These are phyloP conservation scores for Dendropsophus ebraccatus DNA, from an alignment of 2,113 vertebrate genomes.

Conservation along the genomic window DNA sequence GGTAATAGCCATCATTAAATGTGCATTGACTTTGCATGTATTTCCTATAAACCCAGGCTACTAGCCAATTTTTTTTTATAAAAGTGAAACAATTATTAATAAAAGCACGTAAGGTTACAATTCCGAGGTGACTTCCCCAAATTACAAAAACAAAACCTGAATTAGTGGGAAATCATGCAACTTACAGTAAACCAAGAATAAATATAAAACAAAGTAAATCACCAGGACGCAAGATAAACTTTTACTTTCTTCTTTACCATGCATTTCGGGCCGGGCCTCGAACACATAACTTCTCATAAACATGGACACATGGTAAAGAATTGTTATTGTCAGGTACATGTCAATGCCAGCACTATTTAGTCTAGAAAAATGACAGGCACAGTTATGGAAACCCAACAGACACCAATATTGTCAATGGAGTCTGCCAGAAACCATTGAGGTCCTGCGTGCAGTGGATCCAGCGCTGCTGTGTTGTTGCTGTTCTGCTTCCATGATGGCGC, in stretches of 20 bases:
- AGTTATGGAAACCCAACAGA: no score
- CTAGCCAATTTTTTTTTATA: not conserved
- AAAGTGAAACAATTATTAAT: not conserved
- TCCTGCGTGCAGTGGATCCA: no score
- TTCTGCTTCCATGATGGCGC: no score
- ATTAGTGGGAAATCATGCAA: not conserved
- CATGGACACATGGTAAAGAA: not conserved
- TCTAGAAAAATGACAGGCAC: no score
- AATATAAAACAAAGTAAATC: not conserved
- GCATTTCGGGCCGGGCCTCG: not conserved
- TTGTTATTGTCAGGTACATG: no score
- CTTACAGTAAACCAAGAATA: slow-evolving; percentile 5
- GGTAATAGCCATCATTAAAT: not conserved
- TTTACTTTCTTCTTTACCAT: not conserved
- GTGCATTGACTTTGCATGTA: not conserved
- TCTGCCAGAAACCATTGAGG: no score
- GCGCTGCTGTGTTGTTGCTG: no score
- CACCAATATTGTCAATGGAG: no score
- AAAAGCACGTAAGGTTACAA: not conserved
- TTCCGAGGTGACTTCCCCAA: not conserved
- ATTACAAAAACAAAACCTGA: slow-evolving; percentile 29
- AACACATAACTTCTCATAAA: not conserved
- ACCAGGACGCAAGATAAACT: not conserved
- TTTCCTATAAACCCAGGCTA: not conserved
- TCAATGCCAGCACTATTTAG: no score